Conservation (phyloP, 2,797 vertebrate genomes). For the Platalea minor region DNA sequence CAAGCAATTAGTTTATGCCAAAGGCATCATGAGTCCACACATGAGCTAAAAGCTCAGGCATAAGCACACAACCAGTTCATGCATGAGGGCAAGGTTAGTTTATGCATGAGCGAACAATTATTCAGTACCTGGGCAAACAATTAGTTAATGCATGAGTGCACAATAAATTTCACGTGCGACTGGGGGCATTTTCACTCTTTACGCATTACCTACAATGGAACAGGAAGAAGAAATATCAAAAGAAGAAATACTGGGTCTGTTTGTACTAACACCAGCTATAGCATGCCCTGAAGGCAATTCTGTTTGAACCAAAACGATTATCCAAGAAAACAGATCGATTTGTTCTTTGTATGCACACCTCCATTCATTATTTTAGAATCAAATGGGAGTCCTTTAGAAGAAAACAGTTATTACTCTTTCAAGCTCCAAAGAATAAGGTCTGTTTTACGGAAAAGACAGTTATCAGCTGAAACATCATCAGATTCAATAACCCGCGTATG, state of each 20-base stretch:
- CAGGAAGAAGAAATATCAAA: background rate
- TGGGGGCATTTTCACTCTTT: background rate
- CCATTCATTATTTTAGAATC: background rate
- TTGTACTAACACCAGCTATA: background rate
- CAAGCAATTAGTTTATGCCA: background rate
- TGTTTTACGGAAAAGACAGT: background rate
- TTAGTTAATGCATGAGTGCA: background rate
- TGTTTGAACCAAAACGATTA: background rate
- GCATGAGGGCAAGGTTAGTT: background rate
- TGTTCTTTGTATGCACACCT: background rate
- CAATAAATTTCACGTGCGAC: background rate
- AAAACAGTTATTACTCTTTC: background rate
- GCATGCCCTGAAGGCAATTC: background rate
- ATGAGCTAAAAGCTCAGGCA: background rate
- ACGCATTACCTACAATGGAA: background rate
- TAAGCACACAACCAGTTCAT: background rate
- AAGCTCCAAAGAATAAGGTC: background rate
- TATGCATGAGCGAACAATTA: background rate
- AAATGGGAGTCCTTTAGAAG: background rate
- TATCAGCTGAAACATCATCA: background rate
- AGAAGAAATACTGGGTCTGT: background rate
- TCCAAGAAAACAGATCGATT: background rate
- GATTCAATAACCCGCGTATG: too few relatives aligned
- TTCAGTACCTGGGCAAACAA: background rate
- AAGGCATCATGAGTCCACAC: background rate